Evolutionary conservation across 2,797 vertebrate species (phyloP), one percentile per base, ranked within the genome.

Genomic region (Martes flavigula): DNA sequence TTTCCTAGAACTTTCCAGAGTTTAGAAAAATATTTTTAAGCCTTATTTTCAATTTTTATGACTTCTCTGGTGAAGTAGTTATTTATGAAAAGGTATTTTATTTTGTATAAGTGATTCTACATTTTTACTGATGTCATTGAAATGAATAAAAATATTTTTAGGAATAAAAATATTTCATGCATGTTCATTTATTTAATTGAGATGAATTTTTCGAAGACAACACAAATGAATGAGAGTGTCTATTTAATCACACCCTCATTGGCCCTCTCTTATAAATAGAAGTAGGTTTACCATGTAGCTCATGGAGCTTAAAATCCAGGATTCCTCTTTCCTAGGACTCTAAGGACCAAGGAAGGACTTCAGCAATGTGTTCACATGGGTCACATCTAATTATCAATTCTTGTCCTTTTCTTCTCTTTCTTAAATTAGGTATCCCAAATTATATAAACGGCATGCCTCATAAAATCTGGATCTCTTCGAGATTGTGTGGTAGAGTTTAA

Each of bases 41-140:
- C 6, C 62, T 94, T 10, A 32, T 84, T 60, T 94, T 90, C 4
- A 73, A 79, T 32, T 6, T 72, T 77, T 56, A 12, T 9, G 38
- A 83, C 17, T 7, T 48, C 27, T 78, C 77, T 30, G n/a, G 4
- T 66, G 75, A 64, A 88, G 17, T 40, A 77, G 9, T 66, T 35
- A 35, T 27, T 2, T 40, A 56, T 21, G 62, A 40, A n/a, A 56
- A 30, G 32, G 5, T n/a, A 7, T 75, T 35, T 32, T 32, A 54
- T 48, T 38, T 91, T 27, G 7, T 25, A 32, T 48, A 70, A 78
- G 14, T 68, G 4, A 60, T 64, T 85, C n/a, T 68, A 43, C 62
- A 90, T 94, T 84, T 88, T 81, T 77, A 68, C n/a, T 48, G 58
- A 62, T 23, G 40, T 43, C 13, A 89, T 43, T 88, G 72, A 93